phyloP scores from a whole-genome alignment of 2,113 vertebrate genomes.

The Aldabrachelys gigantea region DNA sequence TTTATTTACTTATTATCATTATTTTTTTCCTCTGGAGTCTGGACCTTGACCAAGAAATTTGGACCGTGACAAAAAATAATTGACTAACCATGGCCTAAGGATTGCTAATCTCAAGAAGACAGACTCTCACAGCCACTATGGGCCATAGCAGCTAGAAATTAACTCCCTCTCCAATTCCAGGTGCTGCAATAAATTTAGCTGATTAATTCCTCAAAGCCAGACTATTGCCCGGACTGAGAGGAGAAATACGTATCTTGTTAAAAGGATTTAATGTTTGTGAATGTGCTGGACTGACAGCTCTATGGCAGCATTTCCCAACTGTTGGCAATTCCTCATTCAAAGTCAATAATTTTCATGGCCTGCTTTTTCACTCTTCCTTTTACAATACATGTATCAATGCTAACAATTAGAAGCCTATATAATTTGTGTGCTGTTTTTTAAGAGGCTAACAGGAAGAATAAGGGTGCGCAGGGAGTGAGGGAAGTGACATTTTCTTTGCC shows the following conservation, averaged over 20 bases:
- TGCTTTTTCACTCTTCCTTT: neutral
- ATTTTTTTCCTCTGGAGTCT: too few relatives aligned
- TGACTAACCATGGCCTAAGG: neutral
- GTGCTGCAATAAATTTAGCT: neutral
- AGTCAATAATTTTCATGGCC: neutral
- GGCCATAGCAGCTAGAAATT: neutral
- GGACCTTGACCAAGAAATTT: too few relatives aligned
- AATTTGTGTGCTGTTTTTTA: neutral
- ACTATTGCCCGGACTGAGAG: neutral
- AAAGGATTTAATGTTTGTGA: neutral
- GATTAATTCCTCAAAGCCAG: neutral
- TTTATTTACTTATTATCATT: too few relatives aligned
- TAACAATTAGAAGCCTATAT: too few relatives aligned
- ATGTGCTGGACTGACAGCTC: neutral
- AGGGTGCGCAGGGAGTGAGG: neutral
- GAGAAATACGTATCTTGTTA: rapidly evolving
- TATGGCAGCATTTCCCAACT: neutral
- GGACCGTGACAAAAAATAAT: too few relatives aligned
- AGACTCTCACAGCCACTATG: neutral
- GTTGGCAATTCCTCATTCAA: neutral
- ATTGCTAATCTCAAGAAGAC: neutral
- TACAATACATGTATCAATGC: neutral
- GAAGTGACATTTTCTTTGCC: neutral
- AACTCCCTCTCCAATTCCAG: neutral
- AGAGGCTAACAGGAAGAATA: neutral